phyloP scores from a whole-genome alignment of 2,888 invertebrate genomes.

The Apotomis betuletana region DNA sequence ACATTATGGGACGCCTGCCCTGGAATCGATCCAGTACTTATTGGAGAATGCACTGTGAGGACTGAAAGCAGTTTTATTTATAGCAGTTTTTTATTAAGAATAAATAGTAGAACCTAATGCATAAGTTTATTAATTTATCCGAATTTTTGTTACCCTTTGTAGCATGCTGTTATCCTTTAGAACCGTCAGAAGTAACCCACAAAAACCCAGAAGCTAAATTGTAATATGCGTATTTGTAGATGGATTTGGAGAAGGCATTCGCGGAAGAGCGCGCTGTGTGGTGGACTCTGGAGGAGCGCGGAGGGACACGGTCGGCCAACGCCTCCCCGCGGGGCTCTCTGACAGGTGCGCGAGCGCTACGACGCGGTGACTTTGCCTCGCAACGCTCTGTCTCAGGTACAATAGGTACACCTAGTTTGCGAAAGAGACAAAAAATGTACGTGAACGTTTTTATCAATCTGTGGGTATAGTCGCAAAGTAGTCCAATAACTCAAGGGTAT shows the following conservation, averaged over 20 bases:
- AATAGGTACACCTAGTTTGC: slow-evolving; percentile 38
- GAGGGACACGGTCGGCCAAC: slow-evolving; percentile 89
- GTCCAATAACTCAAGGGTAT: not conserved
- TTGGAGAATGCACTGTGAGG: slow-evolving; percentile 89
- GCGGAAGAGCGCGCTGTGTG: slow-evolving; percentile 94
- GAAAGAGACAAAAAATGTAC: slow-evolving; percentile 27
- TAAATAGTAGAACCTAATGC: not conserved
- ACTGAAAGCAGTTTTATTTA: not conserved
- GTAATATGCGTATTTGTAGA: slow-evolving; percentile 55
- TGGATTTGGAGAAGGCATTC: slow-evolving; percentile 92
- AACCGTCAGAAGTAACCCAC: not conserved
- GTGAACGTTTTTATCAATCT: slow-evolving; percentile 11
- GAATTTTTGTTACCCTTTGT: slow-evolving; percentile 3
- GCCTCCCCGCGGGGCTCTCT: slow-evolving; percentile 92
- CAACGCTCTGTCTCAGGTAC: slow-evolving; percentile 89
- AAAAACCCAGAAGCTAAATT: not conserved
- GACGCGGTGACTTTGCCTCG: slow-evolving; percentile 88
- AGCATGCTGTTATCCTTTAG: not conserved
- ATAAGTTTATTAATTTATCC: slow-evolving; percentile 17
- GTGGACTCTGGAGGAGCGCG: slow-evolving; percentile 93
- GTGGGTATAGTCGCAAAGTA: not conserved
- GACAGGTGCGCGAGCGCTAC: slow-evolving; percentile 86
- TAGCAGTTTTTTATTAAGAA: slow-evolving; percentile 3
- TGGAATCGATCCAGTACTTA: slow-evolving; percentile 90
- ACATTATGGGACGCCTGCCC: slow-evolving; percentile 95